Percentiles rank a stretch among this genome's conserved stretches.
Evolutionary conservation across 2,888 invertebrate genomes (phyloP).

Genomic region (Podabrus alpinus): DNA sequence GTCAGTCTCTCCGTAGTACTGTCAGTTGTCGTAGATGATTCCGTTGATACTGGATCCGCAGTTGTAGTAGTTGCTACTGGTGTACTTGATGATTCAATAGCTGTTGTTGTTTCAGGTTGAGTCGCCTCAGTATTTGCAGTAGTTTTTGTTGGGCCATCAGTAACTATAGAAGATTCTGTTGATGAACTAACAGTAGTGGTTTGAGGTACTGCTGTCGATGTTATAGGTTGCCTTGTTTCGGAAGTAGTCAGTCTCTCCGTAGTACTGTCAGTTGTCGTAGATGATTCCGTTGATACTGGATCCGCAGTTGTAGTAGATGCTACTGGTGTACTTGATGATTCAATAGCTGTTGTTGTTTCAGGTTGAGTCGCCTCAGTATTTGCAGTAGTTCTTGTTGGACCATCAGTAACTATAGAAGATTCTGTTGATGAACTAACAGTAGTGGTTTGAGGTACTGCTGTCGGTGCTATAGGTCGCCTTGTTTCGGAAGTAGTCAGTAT

Average conservation of each 20-base stretch:
- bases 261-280: slow-evolving; percentile 6
- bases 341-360: background rate
- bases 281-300: slow-evolving; percentile 32
- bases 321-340: background rate
- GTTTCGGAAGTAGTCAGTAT: too few species aligned
- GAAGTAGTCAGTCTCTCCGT: background rate
- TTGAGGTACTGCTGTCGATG: slow-evolving; percentile 27
- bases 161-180: slow-evolving; percentile 10
- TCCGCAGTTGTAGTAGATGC: slow-evolving; percentile 22
- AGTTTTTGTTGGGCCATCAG: background rate
- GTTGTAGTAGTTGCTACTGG: background rate
- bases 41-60: background rate
- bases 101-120: background rate
- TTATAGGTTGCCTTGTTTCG: background rate
- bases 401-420: too few species aligned
- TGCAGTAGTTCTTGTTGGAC: too few species aligned
- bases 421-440: too few species aligned
- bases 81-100: background rate
- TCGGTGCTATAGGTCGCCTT: too few species aligned
- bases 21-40: background rate
- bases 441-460: too few species aligned
- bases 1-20: background rate
- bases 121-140: background rate
- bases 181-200: slow-evolving; percentile 16
- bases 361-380: too few species aligned